Percentiles rank a stretch among this genome's conserved stretches.
These are phyloP conservation scores for Sthenelais limicola DNA, from an alignment of 2,888 invertebrate genomes.

Conservation along the genomic window DNA sequence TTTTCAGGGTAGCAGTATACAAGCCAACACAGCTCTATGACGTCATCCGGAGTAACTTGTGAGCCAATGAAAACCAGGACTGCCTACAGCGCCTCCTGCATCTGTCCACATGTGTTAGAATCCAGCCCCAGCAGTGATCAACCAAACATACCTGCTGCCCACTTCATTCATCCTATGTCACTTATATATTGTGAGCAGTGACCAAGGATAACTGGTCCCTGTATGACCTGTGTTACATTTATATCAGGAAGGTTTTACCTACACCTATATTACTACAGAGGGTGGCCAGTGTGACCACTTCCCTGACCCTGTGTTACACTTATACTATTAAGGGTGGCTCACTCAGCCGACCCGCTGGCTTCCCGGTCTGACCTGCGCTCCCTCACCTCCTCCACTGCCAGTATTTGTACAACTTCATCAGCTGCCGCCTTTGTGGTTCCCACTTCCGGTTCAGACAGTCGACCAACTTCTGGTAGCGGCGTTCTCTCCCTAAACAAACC, in stretches of 20 bases:
- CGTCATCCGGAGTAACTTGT: too few species aligned
- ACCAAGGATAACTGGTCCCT: background rate
- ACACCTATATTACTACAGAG: background rate
- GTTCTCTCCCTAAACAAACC: background rate
- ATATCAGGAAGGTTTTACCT: background rate
- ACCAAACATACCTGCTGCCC: too few species aligned
- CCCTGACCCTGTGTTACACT: background rate
- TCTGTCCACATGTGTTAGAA: too few species aligned
- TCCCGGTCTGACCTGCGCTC: conserved; percentile 23
- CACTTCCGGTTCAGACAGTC: background rate
- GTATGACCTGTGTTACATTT: background rate
- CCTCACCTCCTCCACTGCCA: conserved; percentile 8
- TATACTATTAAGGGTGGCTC: background rate
- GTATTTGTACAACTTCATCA: background rate
- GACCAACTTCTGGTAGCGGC: background rate
- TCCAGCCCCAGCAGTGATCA: too few species aligned
- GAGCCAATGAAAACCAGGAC: too few species aligned
- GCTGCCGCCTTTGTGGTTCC: background rate
- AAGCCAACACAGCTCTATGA: too few species aligned
- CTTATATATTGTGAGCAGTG: background rate
- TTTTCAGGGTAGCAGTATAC: too few species aligned
- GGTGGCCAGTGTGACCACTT: background rate
- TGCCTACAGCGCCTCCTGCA: too few species aligned
- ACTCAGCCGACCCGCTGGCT: conserved; percentile 22
- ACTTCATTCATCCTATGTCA: too few species aligned